Evolutionary conservation across 1,140 invertebrate species (phyloP).

Genomic region (Paramacrobiotus metropolitanus): DNA sequence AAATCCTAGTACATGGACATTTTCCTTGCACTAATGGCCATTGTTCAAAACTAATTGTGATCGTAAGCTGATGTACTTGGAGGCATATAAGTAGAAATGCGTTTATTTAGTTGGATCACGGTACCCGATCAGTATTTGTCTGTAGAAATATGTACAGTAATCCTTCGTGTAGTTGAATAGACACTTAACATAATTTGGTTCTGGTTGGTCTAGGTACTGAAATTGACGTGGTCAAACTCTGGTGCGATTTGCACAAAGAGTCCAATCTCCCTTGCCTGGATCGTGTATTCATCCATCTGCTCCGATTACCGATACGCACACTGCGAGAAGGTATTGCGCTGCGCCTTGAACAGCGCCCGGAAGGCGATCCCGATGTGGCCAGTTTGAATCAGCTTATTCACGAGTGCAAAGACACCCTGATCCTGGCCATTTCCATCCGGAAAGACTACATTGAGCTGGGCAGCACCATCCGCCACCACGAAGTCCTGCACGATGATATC

Average conservation of each 20-base stretch:
- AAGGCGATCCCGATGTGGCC: not conserved
- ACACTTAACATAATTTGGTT: no score
- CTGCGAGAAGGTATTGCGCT: not conserved
- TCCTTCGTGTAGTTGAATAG: no score
- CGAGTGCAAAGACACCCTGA: constrained; percentile 4
- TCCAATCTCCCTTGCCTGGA: not conserved
- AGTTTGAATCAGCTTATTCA: not conserved
- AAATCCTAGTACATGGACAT: no score
- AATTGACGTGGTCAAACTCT: not conserved
- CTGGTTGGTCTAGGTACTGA: not conserved
- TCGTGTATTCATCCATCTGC: not conserved
- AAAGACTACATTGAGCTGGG: constrained; percentile 1
- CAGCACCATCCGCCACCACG: not conserved
- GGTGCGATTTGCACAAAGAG: not conserved
- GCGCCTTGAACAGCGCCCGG: not conserved
- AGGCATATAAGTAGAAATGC: no score
- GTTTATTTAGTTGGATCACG: no score
- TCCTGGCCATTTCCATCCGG: not conserved
- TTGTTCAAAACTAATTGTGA: no score
- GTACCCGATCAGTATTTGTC: no score
- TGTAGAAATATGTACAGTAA: no score
- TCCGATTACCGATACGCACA: not conserved
- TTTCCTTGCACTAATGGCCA: no score
- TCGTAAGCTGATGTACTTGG: no score
- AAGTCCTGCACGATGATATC: not conserved